Conservation (phyloP, 2,113 vertebrate species). For the Burhinus bistriatus region DNA sequence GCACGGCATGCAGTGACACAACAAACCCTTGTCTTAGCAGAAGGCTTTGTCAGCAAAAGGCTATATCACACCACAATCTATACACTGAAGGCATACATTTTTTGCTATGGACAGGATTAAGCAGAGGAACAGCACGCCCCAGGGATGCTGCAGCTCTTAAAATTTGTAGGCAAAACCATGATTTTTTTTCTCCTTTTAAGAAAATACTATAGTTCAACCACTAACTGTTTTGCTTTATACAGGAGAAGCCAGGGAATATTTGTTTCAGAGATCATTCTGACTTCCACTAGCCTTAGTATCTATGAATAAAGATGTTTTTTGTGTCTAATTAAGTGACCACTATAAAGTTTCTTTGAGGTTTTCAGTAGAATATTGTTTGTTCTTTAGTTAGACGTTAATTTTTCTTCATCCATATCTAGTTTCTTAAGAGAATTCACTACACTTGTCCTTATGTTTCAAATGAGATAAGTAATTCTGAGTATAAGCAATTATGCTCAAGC, state of each 20-base stretch:
- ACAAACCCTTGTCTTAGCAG: background rate
- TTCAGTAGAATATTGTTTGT: background rate
- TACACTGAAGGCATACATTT: fast-evolving
- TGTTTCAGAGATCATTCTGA: background rate
- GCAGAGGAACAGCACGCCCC: fast-evolving
- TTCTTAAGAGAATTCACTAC: background rate
- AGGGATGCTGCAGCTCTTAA: background rate
- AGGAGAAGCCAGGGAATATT: background rate
- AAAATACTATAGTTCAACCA: background rate
- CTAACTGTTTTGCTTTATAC: background rate
- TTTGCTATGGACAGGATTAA: background rate
- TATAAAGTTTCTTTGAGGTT: background rate
- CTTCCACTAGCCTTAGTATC: background rate
- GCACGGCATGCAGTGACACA: background rate
- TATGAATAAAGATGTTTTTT: background rate
- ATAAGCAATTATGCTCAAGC: background rate
- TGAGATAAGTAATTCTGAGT: background rate
- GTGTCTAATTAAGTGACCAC: background rate
- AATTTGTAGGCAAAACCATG: background rate
- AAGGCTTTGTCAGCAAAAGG: background rate
- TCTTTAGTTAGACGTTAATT: background rate
- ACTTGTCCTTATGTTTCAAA: background rate
- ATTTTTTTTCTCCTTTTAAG: background rate
- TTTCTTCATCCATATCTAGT: background rate
- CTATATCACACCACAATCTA: background rate